Evolutionary conservation across 1,140 invertebrate species (phyloP).

Genomic region (Lethrus apterus): DNA sequence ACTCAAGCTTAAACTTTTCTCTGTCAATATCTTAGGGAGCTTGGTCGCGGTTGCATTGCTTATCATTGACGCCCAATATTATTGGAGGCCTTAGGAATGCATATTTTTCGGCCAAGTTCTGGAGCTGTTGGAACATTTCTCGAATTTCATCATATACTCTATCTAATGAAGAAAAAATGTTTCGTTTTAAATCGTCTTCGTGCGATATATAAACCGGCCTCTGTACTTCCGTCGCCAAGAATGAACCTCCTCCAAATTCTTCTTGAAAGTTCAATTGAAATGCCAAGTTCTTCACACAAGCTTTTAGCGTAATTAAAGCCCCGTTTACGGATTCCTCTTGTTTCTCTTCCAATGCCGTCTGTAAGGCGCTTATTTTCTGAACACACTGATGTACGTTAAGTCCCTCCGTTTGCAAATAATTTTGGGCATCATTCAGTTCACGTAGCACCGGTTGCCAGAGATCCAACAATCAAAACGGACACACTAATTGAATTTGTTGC

Average conservation of each 20-base stretch:
- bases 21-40: no score
- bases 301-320: neutral
- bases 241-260: neutral
- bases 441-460: slow-evolving; percentile 15
- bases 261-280: slow-evolving; percentile 5
- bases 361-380: slow-evolving; percentile 4
- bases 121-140: no score
- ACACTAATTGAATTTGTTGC: no score
- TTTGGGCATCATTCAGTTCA: slow-evolving; percentile 22
- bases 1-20: no score
- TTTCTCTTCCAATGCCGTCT: neutral
- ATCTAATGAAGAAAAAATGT: no score
- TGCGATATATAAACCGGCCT: no score
- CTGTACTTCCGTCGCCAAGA: neutral
- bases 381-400: neutral
- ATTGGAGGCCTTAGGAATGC: no score
- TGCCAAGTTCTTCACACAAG: slow-evolving; percentile 3
- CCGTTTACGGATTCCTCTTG: neutral
- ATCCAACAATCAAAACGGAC: slow-evolving; percentile 18
- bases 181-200: no score
- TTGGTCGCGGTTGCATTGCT: no score
- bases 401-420: slow-evolving; percentile 14
- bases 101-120: no score
- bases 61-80: no score
- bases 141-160: no score